Evolutionary conservation across 2,888 invertebrate genomes (phyloP).

Genomic region (Blastobasis lacticolella): DNA sequence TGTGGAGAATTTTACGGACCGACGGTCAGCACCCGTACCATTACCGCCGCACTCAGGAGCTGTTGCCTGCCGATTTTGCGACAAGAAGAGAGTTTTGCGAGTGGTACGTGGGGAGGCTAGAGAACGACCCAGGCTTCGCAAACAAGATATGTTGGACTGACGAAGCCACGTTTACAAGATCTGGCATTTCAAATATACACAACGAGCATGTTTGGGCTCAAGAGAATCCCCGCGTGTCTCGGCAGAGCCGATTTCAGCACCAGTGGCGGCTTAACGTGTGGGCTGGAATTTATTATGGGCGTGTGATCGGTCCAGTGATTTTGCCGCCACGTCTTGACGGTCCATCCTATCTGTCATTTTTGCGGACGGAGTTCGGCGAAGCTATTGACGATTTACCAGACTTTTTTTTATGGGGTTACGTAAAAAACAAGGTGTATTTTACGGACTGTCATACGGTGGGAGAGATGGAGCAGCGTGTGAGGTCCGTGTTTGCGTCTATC

Average conservation of each 20-base stretch:
- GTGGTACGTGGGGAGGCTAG: too few relatives aligned
- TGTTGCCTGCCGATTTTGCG: too few relatives aligned
- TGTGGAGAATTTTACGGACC: too few relatives aligned
- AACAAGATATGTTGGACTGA: too few relatives aligned
- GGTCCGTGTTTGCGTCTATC: not conserved
- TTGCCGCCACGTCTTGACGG: slow-evolving; percentile 2
- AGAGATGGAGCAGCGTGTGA: not conserved
- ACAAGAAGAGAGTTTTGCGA: too few relatives aligned
- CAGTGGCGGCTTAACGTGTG: slow-evolving; percentile 12
- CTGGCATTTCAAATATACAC: slow-evolving; percentile 7
- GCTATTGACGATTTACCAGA: not conserved
- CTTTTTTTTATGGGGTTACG: too few relatives aligned
- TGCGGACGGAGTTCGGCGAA: slow-evolving; percentile 1
- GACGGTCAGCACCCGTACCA: too few relatives aligned
- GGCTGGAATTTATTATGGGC: slow-evolving; percentile 8
- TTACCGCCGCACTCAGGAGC: too few relatives aligned
- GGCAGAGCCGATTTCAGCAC: slow-evolving; percentile 6
- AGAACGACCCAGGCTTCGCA: too few relatives aligned
- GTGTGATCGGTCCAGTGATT: slow-evolving; percentile 9
- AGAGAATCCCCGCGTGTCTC: slow-evolving; percentile 6
- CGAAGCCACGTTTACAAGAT: slow-evolving; percentile 5
- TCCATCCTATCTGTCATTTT: slow-evolving; percentile 2
- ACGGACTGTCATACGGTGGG: not conserved
- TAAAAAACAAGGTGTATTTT: not conserved
- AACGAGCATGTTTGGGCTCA: slow-evolving; percentile 11